A percentile compares a stretch with the other conserved stretches of the same genome.
Conservation (phyloP, 2,113 vertebrate genomes). For the Myotis yumanensis region DNA sequence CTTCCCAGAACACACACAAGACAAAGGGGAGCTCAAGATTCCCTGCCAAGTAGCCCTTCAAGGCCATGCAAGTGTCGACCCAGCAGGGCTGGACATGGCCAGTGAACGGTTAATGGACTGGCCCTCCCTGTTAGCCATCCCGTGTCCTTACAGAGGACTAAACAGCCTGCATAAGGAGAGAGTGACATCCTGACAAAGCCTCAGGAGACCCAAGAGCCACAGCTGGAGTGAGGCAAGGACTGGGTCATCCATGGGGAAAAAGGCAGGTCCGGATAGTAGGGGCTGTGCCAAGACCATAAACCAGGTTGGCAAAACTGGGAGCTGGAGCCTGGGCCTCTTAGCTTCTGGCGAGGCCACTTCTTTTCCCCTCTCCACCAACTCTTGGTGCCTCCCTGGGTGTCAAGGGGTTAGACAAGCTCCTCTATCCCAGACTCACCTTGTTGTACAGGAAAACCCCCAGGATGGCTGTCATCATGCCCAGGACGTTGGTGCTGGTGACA, state of each 20-base stretch:
- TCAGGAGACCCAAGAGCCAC: background rate
- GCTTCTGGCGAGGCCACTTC: background rate
- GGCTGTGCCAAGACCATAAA: background rate
- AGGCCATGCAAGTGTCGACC: background rate
- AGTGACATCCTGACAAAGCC: background rate
- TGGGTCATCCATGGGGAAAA: background rate
- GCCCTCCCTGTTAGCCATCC: background rate
- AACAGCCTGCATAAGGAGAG: background rate
- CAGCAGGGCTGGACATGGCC: background rate
- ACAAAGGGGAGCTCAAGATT: background rate
- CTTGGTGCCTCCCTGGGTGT: background rate
- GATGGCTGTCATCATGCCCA: slow-evolving; percentile 98
- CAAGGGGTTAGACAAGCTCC: rapidly evolving
- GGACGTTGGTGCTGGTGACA: slow-evolving; percentile 91
- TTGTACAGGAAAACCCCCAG: slow-evolving; percentile 97
- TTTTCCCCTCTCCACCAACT: background rate
- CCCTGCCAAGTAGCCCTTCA: background rate
- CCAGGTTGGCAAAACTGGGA: background rate
- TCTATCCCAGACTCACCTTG: slow-evolving; percentile 86
- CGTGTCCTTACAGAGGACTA: background rate
- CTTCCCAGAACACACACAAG: rapidly evolving
- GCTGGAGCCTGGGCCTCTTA: background rate
- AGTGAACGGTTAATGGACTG: background rate
- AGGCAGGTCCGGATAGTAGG: background rate
- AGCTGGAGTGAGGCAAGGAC: background rate